A percentile compares a stretch with the other conserved stretches of the same genome.
Conservation (phyloP, 1,140 invertebrate species). For the Bombus waltoni region DNA sequence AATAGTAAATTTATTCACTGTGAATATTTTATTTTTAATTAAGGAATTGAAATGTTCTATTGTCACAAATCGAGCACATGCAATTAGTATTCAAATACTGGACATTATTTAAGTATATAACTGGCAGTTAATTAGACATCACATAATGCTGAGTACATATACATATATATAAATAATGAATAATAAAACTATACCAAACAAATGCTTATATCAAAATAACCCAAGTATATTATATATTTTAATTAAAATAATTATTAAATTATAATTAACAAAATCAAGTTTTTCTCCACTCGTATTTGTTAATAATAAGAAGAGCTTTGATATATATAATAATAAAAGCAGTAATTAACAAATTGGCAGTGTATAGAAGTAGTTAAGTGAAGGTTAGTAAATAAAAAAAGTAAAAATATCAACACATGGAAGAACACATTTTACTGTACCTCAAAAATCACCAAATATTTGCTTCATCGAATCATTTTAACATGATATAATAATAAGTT, state of each 20-base stretch:
- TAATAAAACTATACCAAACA: constrained; percentile 39
- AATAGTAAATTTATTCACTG: constrained; percentile 11
- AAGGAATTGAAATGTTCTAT: constrained; percentile 7
- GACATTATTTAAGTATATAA: constrained; percentile 39
- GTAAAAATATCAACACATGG: constrained; percentile 46
- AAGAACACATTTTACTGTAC: constrained; percentile 52
- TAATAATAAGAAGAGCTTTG: constrained; percentile 47
- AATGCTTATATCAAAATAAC: not conserved
- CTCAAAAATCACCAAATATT: constrained; percentile 5
- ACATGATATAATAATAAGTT: constrained; percentile 24
- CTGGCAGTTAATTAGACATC: constrained; percentile 65
- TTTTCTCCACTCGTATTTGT: constrained; percentile 30
- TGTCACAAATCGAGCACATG: constrained; percentile 32
- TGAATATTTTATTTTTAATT: constrained; percentile 24
- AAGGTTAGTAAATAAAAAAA: constrained; percentile 52
- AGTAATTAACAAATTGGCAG: constrained; percentile 77
- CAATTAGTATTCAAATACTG: constrained; percentile 24
- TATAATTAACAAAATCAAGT: constrained; percentile 30
- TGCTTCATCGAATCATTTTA: constrained; percentile 13
- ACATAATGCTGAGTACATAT: constrained; percentile 13
- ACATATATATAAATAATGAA: not conserved
- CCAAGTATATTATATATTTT: constrained; percentile 1
- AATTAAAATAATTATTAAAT: constrained; percentile 50
- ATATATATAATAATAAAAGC: constrained; percentile 51
- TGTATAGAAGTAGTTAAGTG: constrained; percentile 70